phyloP scores from a whole-genome alignment of 92 coral and sea anemone genomes.

The Isaurus tuberculatus region DNA sequence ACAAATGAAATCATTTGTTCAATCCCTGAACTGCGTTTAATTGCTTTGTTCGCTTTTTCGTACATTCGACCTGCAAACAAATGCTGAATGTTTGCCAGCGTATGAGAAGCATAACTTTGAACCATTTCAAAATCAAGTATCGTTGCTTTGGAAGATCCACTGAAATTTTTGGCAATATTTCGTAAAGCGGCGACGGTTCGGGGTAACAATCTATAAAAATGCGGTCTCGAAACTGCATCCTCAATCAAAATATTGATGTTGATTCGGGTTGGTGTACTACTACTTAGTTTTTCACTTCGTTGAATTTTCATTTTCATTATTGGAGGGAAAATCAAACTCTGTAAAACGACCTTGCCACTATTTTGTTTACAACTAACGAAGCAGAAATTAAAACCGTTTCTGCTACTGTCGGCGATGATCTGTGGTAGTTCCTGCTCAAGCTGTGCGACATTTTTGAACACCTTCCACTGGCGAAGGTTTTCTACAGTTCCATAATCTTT shows the following conservation, averaged over 20 bases:
- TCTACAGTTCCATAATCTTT: slow-evolving; percentile 68
- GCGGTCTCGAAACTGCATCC: slow-evolving; percentile 90
- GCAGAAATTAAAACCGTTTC: slow-evolving; percentile 75
- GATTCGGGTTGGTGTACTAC: slow-evolving; percentile 37
- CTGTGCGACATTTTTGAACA: slow-evolving; percentile 49
- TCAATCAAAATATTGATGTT: slow-evolving; percentile 85
- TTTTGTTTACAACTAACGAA: slow-evolving; percentile 63
- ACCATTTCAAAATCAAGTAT: slow-evolving; percentile 86
- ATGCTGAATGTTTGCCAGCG: slow-evolving; percentile 68
- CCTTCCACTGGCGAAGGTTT: slow-evolving; percentile 62
- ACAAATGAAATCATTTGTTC: slow-evolving; percentile 49
- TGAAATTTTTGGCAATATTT: slow-evolving; percentile 60
- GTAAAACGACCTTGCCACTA: slow-evolving; percentile 52
- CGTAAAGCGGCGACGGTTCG: slow-evolving; percentile 75
- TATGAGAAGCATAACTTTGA: slow-evolving; percentile 87
- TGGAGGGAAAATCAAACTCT: slow-evolving; percentile 87
- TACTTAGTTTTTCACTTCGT: background rate
- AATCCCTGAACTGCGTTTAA: slow-evolving; percentile 60
- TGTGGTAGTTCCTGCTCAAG: slow-evolving; percentile 67
- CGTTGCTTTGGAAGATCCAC: slow-evolving; percentile 63
- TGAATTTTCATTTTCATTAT: slow-evolving; percentile 46
- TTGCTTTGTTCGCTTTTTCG: slow-evolving; percentile 21
- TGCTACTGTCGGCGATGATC: slow-evolving; percentile 62
- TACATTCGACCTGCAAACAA: slow-evolving; percentile 74
- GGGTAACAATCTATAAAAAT: slow-evolving; percentile 87